Percentiles rank a stretch among this genome's conserved stretches.
Conservation (phyloP, 2,797 vertebrate genomes). For the Oryzias dopingdopingensis region DNA sequence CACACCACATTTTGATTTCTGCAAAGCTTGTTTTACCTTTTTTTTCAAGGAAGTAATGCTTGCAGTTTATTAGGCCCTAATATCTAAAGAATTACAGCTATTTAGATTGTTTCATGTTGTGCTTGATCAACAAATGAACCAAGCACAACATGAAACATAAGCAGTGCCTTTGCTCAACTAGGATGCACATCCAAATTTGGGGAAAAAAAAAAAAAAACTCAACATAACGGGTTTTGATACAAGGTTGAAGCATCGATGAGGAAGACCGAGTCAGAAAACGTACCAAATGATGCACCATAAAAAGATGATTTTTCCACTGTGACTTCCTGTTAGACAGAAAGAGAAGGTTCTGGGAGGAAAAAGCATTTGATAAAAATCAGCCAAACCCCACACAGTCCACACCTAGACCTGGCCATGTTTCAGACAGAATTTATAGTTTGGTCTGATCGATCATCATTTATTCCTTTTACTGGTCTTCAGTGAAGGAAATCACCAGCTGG, state of each 20-base stretch:
- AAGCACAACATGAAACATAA: conserved; percentile 30
- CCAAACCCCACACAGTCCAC: conserved; percentile 62
- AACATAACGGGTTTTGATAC: conserved; percentile 53
- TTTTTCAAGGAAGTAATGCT: too few relatives aligned
- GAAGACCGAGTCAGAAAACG: conserved; percentile 60
- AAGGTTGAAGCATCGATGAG: conserved; percentile 43
- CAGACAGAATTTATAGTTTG: conserved; percentile 76
- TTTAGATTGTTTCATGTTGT: conserved; percentile 5
- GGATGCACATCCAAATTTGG: conserved; percentile 33
- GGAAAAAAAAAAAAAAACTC: conserved; percentile 28
- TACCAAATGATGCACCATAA: conserved; percentile 44
- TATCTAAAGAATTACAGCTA: too few relatives aligned
- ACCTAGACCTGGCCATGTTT: conserved; percentile 67
- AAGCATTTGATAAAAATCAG: conserved; percentile 64
- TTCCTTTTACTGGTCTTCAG: conserved; percentile 78
- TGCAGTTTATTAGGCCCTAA: too few relatives aligned
- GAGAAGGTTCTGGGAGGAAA: conserved; percentile 65
- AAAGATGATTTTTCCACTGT: conserved; percentile 60
- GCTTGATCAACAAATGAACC: conserved; percentile 19
- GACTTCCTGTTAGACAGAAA: conserved; percentile 61
- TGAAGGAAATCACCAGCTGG: conserved; percentile 70
- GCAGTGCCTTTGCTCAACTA: conserved; percentile 42
- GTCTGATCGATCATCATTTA: conserved; percentile 76
- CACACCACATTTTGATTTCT: not conserved
- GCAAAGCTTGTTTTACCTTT: too few relatives aligned